Conservation (phyloP, 2,888 invertebrate genomes). For the Agonopterix arenella region DNA sequence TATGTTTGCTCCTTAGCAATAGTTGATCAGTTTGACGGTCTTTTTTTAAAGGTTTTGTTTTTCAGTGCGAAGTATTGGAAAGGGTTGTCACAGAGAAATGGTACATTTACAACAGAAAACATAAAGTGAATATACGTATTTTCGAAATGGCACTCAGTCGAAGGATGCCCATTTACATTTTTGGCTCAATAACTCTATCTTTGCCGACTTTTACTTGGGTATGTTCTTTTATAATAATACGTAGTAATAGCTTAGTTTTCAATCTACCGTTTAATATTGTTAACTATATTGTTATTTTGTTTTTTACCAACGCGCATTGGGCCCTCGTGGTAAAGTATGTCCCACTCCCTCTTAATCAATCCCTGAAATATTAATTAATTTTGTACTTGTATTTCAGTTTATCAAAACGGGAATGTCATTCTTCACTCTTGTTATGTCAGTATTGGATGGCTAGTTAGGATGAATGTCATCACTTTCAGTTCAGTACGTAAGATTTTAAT, state of each 20-base stretch:
- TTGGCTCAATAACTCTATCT: conserved; percentile 53
- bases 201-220: conserved; percentile 65
- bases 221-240: background rate
- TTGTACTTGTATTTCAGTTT: conserved; percentile 50
- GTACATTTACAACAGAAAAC: conserved; percentile 48
- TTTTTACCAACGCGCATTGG: no score
- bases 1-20: no score
- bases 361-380: no score
- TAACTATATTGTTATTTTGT: no score
- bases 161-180: conserved; percentile 61
- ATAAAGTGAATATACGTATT: conserved; percentile 43
- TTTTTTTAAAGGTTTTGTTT: no score
- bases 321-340: no score
- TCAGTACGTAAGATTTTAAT: no score
- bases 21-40: no score
- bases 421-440: conserved; percentile 63
- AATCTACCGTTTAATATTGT: no score
- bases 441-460: conserved; percentile 29
- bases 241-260: no score
- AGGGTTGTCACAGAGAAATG: conserved; percentile 52
- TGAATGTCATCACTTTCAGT: no score
- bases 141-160: conserved; percentile 56
- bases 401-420: conserved; percentile 65
- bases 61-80: conserved; percentile 49
- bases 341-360: no score